phyloP scores from a whole-genome alignment of 1,140 invertebrate species.

The Pseudomyrmex concolor region DNA sequence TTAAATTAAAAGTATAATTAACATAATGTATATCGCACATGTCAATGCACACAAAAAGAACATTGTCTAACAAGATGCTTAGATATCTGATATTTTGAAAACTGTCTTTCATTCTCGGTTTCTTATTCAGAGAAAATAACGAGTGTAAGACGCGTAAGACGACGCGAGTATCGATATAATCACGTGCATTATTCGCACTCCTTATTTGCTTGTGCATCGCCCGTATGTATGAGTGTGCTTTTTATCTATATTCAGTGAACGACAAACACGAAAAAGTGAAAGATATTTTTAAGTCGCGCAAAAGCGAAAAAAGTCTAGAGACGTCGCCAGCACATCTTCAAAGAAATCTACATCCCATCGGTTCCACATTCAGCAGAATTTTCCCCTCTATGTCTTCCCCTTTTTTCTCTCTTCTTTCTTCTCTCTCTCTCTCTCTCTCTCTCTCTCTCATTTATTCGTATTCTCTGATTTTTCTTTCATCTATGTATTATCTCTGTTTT shows the following conservation, averaged over 20 bases:
- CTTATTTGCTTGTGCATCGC: slow-evolving; percentile 46
- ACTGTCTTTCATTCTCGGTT: neutral
- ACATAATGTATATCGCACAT: neutral
- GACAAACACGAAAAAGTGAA: slow-evolving; percentile 45
- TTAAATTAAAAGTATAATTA: neutral
- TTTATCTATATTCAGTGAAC: slow-evolving; percentile 55
- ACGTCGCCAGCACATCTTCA: slow-evolving; percentile 34
- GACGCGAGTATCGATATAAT: slow-evolving; percentile 45
- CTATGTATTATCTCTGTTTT: neutral
- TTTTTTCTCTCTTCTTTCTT: too few species aligned
- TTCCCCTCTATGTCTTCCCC: neutral
- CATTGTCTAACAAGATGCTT: neutral
- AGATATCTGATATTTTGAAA: neutral
- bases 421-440: too few species aligned
- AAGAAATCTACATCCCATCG: slow-evolving; percentile 43
- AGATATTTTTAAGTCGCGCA: slow-evolving; percentile 34
- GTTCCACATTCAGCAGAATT: slow-evolving; percentile 21
- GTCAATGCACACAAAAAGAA: neutral
- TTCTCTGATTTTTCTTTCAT: slow-evolving; percentile 37
- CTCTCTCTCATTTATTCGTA: too few species aligned
- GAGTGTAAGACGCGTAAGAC: neutral
- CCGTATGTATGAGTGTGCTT: neutral
- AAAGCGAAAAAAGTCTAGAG: slow-evolving; percentile 36
- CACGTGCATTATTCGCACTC: slow-evolving; percentile 37
- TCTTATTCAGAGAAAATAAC: slow-evolving; percentile 23